A percentile compares a stretch with the other conserved stretches of the same genome.
phyloP scores from a whole-genome alignment of 2,888 invertebrate species.

The Cheilosia vernalis region DNA sequence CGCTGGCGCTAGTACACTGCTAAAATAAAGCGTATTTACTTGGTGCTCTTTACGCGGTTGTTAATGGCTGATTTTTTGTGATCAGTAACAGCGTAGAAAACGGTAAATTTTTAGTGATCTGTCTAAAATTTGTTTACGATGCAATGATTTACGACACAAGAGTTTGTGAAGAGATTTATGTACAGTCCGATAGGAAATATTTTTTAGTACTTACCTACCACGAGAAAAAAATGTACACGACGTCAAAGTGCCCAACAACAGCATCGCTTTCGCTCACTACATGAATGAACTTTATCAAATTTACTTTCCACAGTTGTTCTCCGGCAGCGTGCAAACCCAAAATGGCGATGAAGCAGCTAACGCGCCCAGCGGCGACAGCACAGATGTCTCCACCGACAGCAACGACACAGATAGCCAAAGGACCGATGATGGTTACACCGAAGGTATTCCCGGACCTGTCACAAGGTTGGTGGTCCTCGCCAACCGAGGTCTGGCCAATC shows the following conservation, averaged over 20 bases:
- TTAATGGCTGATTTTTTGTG: too few relatives aligned
- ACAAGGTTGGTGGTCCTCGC: constrained; percentile 94
- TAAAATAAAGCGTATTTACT: not conserved
- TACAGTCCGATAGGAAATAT: too few relatives aligned
- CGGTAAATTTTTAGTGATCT: too few relatives aligned
- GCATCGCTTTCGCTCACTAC: not conserved
- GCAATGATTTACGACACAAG: too few relatives aligned
- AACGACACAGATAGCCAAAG: constrained; percentile 85
- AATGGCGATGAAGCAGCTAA: constrained; percentile 85
- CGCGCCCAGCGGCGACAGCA: constrained; percentile 83
- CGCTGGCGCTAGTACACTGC: too few relatives aligned
- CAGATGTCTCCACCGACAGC: constrained; percentile 82
- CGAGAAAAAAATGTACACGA: not conserved
- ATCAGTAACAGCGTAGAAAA: too few relatives aligned
- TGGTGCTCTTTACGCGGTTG: not conserved
- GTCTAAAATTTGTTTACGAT: too few relatives aligned
- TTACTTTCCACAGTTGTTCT: constrained; percentile 87
- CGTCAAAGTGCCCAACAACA: not conserved
- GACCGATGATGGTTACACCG: constrained; percentile 87
- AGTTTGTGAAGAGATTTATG: too few relatives aligned
- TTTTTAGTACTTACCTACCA: too few relatives aligned
- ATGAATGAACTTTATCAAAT: not conserved
- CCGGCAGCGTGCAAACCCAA: constrained; percentile 89
- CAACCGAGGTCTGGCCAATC: constrained; percentile 93
- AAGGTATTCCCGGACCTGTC: constrained; percentile 94